Percentiles rank a stretch among this genome's conserved stretches.
phyloP scores from a whole-genome alignment of 1,140 invertebrate species.

The Diorhabda elongata region DNA sequence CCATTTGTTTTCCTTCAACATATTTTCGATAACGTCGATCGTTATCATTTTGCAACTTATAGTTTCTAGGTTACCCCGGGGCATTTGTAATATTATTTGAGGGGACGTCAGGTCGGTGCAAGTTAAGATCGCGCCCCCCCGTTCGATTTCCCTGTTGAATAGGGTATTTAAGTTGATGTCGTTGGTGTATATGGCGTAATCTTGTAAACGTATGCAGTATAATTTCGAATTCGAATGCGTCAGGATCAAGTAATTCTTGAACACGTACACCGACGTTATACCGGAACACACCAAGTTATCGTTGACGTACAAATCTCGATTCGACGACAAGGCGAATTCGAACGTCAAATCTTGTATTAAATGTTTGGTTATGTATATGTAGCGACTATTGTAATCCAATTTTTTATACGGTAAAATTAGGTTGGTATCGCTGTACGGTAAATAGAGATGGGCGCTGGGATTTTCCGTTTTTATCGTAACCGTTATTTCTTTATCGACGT shows the following conservation, averaged over 20 bases:
- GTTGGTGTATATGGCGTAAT: not conserved
- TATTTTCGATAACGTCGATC: constrained; percentile 29
- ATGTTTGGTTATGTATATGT: constrained; percentile 9
- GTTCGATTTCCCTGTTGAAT: constrained; percentile 29
- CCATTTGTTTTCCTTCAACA: constrained; percentile 27
- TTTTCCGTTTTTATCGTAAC: not conserved
- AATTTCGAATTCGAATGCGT: constrained; percentile 21
- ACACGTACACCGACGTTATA: constrained; percentile 25
- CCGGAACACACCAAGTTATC: constrained; percentile 20
- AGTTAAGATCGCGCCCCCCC: constrained; percentile 31
- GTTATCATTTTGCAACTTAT: constrained; percentile 32
- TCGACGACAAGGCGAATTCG: constrained; percentile 18
- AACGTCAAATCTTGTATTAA: not conserved
- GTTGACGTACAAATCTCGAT: constrained; percentile 27
- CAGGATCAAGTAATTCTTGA: constrained; percentile 29
- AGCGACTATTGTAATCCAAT: not conserved
- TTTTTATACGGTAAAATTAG: not conserved
- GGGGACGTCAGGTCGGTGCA: constrained; percentile 17
- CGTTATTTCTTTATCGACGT: not conserved
- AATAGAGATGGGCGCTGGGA: not conserved
- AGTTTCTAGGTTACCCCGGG: constrained; percentile 33
- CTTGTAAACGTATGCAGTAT: constrained; percentile 18
- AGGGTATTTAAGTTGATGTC: constrained; percentile 9
- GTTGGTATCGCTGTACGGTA: constrained; percentile 11
- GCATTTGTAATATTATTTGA: constrained; percentile 28